phyloP scores from a whole-genome alignment of 2,113 vertebrate species.

The Herpetotheres cachinnans region DNA sequence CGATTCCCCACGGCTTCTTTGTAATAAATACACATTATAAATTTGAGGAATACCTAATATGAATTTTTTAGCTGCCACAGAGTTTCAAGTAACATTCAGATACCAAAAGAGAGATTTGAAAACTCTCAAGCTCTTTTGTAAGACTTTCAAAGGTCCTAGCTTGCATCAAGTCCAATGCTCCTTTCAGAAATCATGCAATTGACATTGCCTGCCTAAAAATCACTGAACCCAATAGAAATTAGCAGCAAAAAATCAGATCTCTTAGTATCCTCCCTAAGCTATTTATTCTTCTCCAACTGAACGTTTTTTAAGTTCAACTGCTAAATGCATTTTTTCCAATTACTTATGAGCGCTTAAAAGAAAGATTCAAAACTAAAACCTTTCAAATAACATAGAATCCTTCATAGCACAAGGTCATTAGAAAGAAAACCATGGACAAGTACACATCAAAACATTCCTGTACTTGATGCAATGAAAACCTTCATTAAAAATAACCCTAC shows the following conservation, averaged over 20 bases:
- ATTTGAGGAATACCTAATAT: not conserved
- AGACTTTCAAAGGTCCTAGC: not conserved
- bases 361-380: not conserved
- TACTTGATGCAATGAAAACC: not conserved
- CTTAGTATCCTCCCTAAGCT: not conserved
- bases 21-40: not conserved
- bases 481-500: not conserved
- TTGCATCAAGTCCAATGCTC: not conserved
- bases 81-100: not conserved
- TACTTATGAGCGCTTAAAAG: fast-evolving
- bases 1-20: not conserved
- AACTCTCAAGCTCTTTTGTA: not conserved
- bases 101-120: not conserved
- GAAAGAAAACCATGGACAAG: not conserved
- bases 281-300: not conserved
- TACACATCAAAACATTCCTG: not conserved
- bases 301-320: not conserved
- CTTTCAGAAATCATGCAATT: not conserved
- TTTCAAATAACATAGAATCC: not conserved
- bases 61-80: not conserved
- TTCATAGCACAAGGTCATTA: not conserved
- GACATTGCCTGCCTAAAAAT: not conserved
- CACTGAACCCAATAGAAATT: not conserved
- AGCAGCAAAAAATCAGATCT: not conserved
- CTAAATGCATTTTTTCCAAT: not conserved